Evolutionary conservation across 2,797 vertebrate genomes (phyloP).

Genomic region (Urosaurus nigricauda): DNA sequence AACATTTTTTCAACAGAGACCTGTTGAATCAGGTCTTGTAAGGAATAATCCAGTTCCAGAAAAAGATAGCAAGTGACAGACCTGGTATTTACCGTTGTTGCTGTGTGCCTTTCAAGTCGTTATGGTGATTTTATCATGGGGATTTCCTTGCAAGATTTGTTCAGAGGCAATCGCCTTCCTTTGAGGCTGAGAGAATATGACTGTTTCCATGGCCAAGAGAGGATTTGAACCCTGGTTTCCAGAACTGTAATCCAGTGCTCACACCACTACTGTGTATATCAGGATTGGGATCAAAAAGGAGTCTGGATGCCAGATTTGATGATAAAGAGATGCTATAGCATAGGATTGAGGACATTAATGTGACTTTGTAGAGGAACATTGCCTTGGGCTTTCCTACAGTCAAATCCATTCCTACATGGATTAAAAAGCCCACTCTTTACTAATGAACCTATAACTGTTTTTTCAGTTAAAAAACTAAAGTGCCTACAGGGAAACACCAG

Average conservation of each 20-base stretch:
- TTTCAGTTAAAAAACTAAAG: slow-evolving; percentile 18
- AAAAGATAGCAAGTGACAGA: not conserved
- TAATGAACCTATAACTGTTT: not conserved
- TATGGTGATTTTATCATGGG: too few relatives aligned
- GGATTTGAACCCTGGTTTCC: too few relatives aligned
- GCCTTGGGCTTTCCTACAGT: not conserved
- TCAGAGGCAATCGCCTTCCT: too few relatives aligned
- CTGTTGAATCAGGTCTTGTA: not conserved
- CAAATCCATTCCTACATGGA: not conserved
- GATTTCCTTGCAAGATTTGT: too few relatives aligned
- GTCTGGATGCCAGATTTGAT: not conserved
- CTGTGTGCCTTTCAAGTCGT: not conserved
- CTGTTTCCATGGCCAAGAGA: too few relatives aligned
- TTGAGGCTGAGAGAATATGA: too few relatives aligned
- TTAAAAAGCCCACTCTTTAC: slow-evolving; percentile 20
- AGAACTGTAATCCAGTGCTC: too few relatives aligned
- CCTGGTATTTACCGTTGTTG: too few relatives aligned
- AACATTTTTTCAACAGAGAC: not conserved
- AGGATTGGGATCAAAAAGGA: too few relatives aligned
- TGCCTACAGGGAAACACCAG: slow-evolving; percentile 4
- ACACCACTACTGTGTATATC: not conserved
- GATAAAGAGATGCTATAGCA: not conserved
- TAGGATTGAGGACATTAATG: not conserved
- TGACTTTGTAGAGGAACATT: not conserved
- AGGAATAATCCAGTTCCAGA: not conserved